Evolutionary conservation across 1,140 invertebrate species (phyloP), one percentile per base, ranked within the genome.

Genomic region (Galleria mellonella): DNA sequence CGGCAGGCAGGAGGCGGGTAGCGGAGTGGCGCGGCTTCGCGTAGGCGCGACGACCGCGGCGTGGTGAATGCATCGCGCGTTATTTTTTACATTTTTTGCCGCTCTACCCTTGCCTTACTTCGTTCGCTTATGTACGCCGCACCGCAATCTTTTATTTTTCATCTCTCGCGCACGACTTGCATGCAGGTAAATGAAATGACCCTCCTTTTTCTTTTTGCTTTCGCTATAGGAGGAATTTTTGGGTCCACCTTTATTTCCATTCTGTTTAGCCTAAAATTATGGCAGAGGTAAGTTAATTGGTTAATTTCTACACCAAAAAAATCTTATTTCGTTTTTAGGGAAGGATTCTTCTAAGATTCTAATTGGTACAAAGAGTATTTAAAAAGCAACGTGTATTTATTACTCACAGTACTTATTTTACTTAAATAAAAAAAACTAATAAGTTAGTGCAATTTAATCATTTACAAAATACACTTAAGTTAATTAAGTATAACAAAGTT

Each of bases 61-160:
- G 43, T 49, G 49, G 45, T 27, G 36, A 46, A 40, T 35, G 50
- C 23, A 38, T 23, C 17, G 17, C 17, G 14, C 43, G 35, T 60
- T 51, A 43, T 69, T 75, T 73, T 73, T 72, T 79, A 53, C 57
- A 55, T 79, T 78, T 82, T 76, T 81, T 81, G 72, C 75, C 58
- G 69, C 64, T 65, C 57, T 68, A 76, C 69, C 75, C 76, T 76
- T 76, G 67, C 75, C 76, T 76, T 76, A 64, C 68, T 41, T 55
- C 45, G 44, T 57, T 64, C 47, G 53, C 63, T 61, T 73, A 69
- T 76, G 62, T 70, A 73, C 50, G 51, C 35, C 29, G 41, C 9
- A 30, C 23, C 36, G 51, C 59, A 43, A 62, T 63, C 51, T 57
- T 73, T 75, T 75, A 71, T 72, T 76, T 72, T 69, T 50, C 36